Percentiles rank a stretch among this genome's conserved stretches.
Conservation (phyloP, 2,797 vertebrate genomes). For the Hemitrygon akajei region DNA sequence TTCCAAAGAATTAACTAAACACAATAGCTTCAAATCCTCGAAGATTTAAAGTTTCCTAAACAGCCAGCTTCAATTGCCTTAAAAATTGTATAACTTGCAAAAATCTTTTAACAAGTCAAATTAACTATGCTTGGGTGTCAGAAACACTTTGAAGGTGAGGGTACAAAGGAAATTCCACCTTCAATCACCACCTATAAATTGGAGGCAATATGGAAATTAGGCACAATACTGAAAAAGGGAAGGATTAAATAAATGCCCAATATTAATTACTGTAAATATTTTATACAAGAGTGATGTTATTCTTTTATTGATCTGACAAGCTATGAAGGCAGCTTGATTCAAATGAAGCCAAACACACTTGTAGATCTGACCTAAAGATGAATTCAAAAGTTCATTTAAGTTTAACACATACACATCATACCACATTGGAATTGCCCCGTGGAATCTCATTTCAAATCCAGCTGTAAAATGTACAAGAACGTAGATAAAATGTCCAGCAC, state of each 20-base stretch:
- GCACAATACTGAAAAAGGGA: not conserved
- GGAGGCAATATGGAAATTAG: not conserved
- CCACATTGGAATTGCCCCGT: not conserved
- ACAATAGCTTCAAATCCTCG: slow-evolving; percentile 20
- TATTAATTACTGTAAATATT: not conserved
- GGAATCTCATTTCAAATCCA: not conserved
- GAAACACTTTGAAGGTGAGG: slow-evolving; percentile 13
- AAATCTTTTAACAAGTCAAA: slow-evolving; percentile 26
- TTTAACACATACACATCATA: not conserved
- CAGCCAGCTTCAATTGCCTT: not conserved
- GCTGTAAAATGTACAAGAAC: not conserved
- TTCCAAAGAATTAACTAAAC: slow-evolving; percentile 2
- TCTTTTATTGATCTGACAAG: not conserved
- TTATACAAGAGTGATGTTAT: not conserved
- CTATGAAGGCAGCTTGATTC: not conserved
- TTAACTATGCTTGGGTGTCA: slow-evolving; percentile 31
- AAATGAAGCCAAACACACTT: not conserved
- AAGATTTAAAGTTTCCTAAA: slow-evolving; percentile 38
- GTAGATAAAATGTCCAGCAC: no score
- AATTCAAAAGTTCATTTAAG: not conserved
- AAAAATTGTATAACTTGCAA: slow-evolving; percentile 29
- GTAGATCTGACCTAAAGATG: not conserved
- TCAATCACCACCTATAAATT: not conserved
- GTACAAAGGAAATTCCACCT: slow-evolving; percentile 5
- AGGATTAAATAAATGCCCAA: not conserved